Base-by-base conservation (phyloP, 2,888 invertebrate species). In the Parnassius orleans region DNA sequence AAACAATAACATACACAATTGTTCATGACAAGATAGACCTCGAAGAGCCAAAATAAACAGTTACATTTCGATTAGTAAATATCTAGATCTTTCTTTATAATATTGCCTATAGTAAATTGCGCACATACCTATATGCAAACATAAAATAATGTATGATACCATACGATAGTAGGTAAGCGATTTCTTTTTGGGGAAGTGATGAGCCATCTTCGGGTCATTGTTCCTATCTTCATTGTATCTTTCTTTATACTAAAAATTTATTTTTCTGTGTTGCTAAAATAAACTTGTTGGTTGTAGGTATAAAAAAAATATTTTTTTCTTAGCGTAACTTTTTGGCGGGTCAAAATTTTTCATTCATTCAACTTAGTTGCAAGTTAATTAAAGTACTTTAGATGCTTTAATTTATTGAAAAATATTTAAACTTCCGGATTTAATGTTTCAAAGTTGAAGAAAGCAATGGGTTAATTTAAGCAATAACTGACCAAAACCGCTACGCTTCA, bases 181-280 rank as follows among this genome's bases (percentile, higher is more conserved):
- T 83, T 87, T 87, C 87, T 85, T 86, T 90, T 87, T 87, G 81
- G 87, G 87, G 86, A 90, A 88, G 85, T 81, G 86, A 82, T 79
- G 76, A 87, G 84, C 78, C 80, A 81, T 84, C 85, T 81, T 80
- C 84, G 80, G 89, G 89, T 90, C 89, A 90, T 87, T 90, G 90
- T 90, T 84, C 85, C 77, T 84, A 78, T 81, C 84, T 79, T 84
- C 84, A 74, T 72, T 75, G 79, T 76, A 79, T 68, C 77, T 77
- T 71, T 76, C 86, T 86, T 83, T 79, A 41, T 50, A 64, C 19
- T 56, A 53, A 55, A 52, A 58, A 19, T 7, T 47, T 46, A n/a
- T 46, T 43, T 43, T 12, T 46, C 24, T 33, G 33, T 11, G 46
- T 12, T 12, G 3, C 14, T 14, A 48, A 9, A 47, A 9, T 2